These are phyloP conservation scores for Mirounga angustirostris DNA, from an alignment of 2,113 vertebrate genomes.

Conservation along the genomic window DNA sequence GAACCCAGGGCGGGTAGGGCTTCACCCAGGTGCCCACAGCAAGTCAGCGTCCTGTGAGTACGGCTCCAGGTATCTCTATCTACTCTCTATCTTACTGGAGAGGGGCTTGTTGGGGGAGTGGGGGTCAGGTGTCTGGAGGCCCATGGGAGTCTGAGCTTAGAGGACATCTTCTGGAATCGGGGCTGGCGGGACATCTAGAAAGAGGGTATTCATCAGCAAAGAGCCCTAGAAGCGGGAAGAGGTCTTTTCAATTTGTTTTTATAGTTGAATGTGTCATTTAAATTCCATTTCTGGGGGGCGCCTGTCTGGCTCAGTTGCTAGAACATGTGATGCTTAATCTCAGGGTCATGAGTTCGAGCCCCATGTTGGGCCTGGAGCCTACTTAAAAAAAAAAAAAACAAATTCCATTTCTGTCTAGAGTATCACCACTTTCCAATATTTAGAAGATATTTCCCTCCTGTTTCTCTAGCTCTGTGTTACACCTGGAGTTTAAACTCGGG, in stretches of 20 bases:
- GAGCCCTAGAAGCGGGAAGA: not conserved
- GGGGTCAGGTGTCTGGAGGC: not conserved
- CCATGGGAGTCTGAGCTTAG: not conserved
- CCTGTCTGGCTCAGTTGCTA: not conserved
- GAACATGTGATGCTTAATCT: not conserved
- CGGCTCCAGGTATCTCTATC: not conserved
- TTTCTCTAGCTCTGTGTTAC: conserved; percentile 13
- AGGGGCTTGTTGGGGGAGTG: not conserved
- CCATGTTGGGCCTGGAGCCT: not conserved
- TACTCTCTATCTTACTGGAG: not conserved
- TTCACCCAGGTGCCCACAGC: not conserved
- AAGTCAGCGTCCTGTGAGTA: not conserved
- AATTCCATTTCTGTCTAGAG: not conserved
- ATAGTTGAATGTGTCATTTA: not conserved
- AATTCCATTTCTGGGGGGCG: not conserved
- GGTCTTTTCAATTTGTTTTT: not conserved
- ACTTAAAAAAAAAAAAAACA: not conserved
- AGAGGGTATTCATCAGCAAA: not conserved
- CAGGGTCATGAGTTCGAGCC: not conserved
- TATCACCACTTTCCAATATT: not conserved
- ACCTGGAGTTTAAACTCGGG: not conserved
- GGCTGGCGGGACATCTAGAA: fast-evolving
- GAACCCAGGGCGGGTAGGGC: not conserved
- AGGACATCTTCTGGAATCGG: not conserved
- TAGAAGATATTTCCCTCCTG: not conserved